Evolutionary conservation across 1,140 invertebrate genomes (phyloP).

Genomic region (Drosophila albomicans): DNA sequence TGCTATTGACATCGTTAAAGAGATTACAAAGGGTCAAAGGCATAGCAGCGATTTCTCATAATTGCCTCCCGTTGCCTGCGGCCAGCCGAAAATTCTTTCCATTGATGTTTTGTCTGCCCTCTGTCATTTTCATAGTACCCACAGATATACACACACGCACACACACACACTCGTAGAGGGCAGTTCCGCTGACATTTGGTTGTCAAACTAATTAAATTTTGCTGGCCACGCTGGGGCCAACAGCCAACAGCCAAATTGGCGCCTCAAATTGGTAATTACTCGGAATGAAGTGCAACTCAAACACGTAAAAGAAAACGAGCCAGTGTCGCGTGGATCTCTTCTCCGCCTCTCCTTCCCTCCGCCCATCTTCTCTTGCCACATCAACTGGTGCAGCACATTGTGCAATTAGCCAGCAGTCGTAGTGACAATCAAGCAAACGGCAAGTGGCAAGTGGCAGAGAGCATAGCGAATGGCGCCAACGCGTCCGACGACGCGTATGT

Average conservation of each 20-base stretch:
- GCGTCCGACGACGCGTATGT: conserved; percentile 68
- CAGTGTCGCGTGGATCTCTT: conserved; percentile 17
- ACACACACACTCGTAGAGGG: conserved; percentile 28
- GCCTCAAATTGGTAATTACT: conserved; percentile 81
- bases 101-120: conserved; percentile 20
- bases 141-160: conserved; percentile 20
- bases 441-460: conserved; percentile 46
- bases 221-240: conserved; percentile 54
- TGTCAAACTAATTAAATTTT: conserved; percentile 82
- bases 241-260: conserved; percentile 73
- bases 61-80: conserved; percentile 68
- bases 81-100: conserved; percentile 36
- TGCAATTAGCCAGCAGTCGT: conserved; percentile 73
- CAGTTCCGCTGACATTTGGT: conserved; percentile 60
- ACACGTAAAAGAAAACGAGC: conserved; percentile 73
- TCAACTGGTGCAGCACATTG: conserved; percentile 51
- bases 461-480: conserved; percentile 56
- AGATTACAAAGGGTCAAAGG: conserved; percentile 82
- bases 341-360: neutral
- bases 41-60: conserved; percentile 77
- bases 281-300: conserved; percentile 76
- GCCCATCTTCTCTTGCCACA: neutral
- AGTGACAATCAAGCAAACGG: conserved; percentile 75
- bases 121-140: conserved; percentile 23
- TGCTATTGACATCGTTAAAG: conserved; percentile 56